Base-by-base conservation (phyloP, 1,140 invertebrate species). In the Ganaspis sp. region DNA sequence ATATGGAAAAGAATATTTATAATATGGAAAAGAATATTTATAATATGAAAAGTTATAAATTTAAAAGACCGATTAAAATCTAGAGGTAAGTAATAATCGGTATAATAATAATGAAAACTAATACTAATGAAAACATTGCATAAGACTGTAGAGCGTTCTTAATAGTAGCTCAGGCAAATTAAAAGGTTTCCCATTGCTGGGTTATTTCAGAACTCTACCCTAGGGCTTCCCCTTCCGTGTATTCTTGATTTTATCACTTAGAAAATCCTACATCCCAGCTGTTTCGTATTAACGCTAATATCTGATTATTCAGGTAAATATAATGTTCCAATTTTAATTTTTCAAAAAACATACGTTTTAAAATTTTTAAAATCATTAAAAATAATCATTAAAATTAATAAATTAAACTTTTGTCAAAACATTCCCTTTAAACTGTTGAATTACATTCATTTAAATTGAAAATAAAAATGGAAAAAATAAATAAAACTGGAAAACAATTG, bases 31-130 rank as follows among this genome's bases (percentile, higher is more conserved):
- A n/a, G n/a, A n/a, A n/a, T n/a, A n/a, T n/a, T n/a, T n/a, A n/a
- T n/a, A n/a, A n/a, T n/a, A n/a, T n/a, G n/a, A 42, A 69, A 23
- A 37, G 12, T n/a, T 5, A 42, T 54, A 42, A 49, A 74, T 77
- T 45, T 40, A 73, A 53, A 54, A 29, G 5, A 12, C n/a, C 4
- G 15, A 49, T 17, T 15, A n/a, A 49, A 49, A 49, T n/a, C n/a
- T n/a, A n/a, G 37, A 38, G 9, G 9, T 38, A 38, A 38, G 17
- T 17, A 49, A 49, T 49, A n/a, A 49, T 49, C n/a, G n/a, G n/a
- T 49, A 40, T 6, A 40, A 40, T 40, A 40, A 4, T 1, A 4
- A 8, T n/a, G 45, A n/a, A 4, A 49, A 49, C 54, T 64, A n/a
- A 29, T 29, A 34, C 15, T 11, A 64, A 64, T 34, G 29, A 2